phyloP scores from a whole-genome alignment of 2,888 invertebrate genomes.

The Cartodere bifasciata region DNA sequence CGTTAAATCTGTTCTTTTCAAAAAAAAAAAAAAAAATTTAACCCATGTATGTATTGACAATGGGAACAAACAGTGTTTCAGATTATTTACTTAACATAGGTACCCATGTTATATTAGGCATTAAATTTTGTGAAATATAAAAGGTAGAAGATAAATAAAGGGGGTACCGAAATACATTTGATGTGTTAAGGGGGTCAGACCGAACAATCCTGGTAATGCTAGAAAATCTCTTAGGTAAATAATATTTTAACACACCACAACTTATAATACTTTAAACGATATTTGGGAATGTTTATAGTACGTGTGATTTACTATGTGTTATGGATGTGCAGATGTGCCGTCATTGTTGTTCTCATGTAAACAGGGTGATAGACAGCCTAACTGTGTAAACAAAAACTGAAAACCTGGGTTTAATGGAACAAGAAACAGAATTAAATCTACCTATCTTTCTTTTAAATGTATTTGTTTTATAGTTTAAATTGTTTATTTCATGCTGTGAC shows the following conservation, averaged over 20 bases:
- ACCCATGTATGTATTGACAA: too few species aligned
- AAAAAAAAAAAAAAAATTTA: too few species aligned
- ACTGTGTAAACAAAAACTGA: slow-evolving; percentile 12
- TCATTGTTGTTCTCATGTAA: slow-evolving; percentile 20
- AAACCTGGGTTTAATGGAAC: too few species aligned
- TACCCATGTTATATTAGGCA: slow-evolving; percentile 8
- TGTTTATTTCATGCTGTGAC: too few species aligned
- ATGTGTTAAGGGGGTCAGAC: slow-evolving; percentile 8
- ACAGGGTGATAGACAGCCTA: slow-evolving; percentile 11
- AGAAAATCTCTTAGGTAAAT: slow-evolving; percentile 22
- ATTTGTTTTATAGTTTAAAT: too few species aligned
- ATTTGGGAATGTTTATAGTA: slow-evolving; percentile 28
- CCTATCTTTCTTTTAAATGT: too few species aligned
- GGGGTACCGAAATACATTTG: slow-evolving; percentile 11
- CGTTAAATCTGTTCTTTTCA: too few species aligned
- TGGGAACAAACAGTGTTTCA: too few species aligned
- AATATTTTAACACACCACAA: slow-evolving; percentile 20
- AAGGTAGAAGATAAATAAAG: slow-evolving; percentile 9
- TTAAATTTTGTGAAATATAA: slow-evolving; percentile 9
- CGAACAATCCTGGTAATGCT: slow-evolving; percentile 16
- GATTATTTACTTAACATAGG: too few species aligned
- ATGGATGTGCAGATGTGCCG: slow-evolving; percentile 30
- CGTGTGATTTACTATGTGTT: slow-evolving; percentile 28
- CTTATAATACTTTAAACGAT: slow-evolving; percentile 20
- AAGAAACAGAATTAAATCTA: too few species aligned